Evolutionary conservation across 2,888 invertebrate species (phyloP), one percentile per base, ranked within the genome.

Genomic region (Nomada ferruginata): DNA sequence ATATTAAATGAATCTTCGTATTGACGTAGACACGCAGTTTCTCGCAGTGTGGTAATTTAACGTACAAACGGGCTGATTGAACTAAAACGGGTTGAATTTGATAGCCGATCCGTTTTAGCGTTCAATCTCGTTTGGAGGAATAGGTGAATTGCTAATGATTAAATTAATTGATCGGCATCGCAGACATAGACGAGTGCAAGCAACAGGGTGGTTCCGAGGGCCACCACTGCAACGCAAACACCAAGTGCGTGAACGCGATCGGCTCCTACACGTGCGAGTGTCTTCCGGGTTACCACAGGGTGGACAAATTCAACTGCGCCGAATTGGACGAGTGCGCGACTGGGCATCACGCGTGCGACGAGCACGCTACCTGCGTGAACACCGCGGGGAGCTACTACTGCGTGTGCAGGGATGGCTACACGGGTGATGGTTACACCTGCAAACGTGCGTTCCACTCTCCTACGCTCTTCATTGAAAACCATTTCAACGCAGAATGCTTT

Each of bases 251-350:
- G 86, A 98, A 98, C 94, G 96, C 96, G 60, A 94, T 96, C 74
- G 98, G 98, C 79, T 96, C 97, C 85, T 98, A 98, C 94, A 95
- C 96, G 85, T 98, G 98, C 94, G 96, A 97, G 94, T 98, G 98
- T 94, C 94, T 96, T 89, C 95, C 96, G 29, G 98, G 98, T 9
- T 97, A 97, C 94, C 95, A 95, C 82, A 95, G 97, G 85, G 94
- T 96, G 84, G 97, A 97, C 94, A 96, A 97, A 92, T 97, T 96
- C 94, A 97, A 97, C 91, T 97, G 97, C 92, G 95, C 96, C 82
- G 97, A 97, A 94, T 95, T 97, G 90, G 96, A 98, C 93, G 97
- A 97, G 93, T 98, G 97, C 91, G 94, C 95, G 81, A 95, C 95
- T 15, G 96, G 96, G 65, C 95, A 95, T 79, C 97, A 97, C 94